Base-by-base conservation (phyloP, 2,113 vertebrate species). In the Pollimyrus isidori region DNA sequence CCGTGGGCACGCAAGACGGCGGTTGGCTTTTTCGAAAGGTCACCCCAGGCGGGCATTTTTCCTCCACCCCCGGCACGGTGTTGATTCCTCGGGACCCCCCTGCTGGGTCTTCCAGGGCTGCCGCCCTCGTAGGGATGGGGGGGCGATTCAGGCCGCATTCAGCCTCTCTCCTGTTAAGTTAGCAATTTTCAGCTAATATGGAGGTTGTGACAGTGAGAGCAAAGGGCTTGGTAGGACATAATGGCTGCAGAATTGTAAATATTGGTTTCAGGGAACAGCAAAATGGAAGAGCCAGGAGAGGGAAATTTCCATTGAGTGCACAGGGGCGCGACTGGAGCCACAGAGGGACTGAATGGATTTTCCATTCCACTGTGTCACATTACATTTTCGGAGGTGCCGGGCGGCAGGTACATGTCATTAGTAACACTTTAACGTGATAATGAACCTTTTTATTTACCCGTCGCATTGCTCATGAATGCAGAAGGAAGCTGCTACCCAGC, bases 331-430 rank as follows among this genome's bases (percentile, higher is more conserved):
- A 89, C 76, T 87, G 50, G 89, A 80, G 93, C 90, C 90, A 73
- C 92, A 88, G 90, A 93, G 91, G 89, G 92, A 89, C 89, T 89
- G 94, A 96, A 96, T 94, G 91, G 93, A 95, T 97, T 96, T 96
- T 96, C 95, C 93, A 94, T 95, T 89, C 53, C 92, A 95, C 93
- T 96, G 96, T 96, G 96, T 97, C 96, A 93, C 97, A 97, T 97
- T 97, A 93, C 94, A 97, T 97, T 97, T 97, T 94, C 95, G 94
- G 96, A 96, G 96, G 94, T 96, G 95, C 95, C 89, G 92, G 93
- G 95, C 95, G 93, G 95, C 96, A 97, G 97, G 96, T 97, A 97
- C 95, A 93, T 95, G 94, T 97, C 96, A 97, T 97, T 97, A 97
- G 96, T 96, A 97, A 97, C 97, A 97, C 93, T 97, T 96, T 95